Percentiles rank a stretch among this genome's conserved stretches.
Conservation (phyloP, 2,113 vertebrate genomes). For the Zingel zingel region DNA sequence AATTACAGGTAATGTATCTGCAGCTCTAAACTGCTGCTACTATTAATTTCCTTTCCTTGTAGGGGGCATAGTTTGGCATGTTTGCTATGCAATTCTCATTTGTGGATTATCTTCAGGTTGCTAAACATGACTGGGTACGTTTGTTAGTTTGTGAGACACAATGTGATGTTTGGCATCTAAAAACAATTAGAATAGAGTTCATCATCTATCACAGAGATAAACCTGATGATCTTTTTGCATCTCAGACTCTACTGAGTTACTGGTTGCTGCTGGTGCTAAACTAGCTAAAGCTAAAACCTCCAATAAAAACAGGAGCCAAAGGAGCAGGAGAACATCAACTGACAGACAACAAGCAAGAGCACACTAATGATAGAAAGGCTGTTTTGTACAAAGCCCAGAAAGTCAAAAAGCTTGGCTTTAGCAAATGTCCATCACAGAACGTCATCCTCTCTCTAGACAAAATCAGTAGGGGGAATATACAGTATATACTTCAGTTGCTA, state of each 20-base stretch:
- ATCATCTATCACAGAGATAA: constrained; percentile 8
- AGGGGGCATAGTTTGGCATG: background rate
- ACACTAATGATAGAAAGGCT: constrained; percentile 47
- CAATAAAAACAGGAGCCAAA: constrained; percentile 44
- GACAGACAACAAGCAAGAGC: constrained; percentile 43
- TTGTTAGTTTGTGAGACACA: background rate
- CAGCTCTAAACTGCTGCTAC: background rate
- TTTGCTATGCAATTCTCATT: background rate
- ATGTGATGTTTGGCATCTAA: background rate
- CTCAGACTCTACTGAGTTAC: background rate
- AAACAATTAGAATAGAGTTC: background rate
- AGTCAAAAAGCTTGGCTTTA: constrained; percentile 50
- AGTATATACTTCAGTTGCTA: constrained; percentile 63
- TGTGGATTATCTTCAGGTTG: no score
- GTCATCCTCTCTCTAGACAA: constrained; percentile 45
- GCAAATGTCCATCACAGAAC: constrained; percentile 58
- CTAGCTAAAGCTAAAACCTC: constrained; percentile 30
- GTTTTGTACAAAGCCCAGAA: constrained; percentile 48
- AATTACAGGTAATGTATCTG: background rate
- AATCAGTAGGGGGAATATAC: constrained; percentile 24
- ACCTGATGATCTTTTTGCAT: background rate
- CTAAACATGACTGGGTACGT: no score
- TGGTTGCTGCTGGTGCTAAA: background rate
- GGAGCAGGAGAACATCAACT: constrained; percentile 62
- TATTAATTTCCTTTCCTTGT: background rate